Percentiles rank a stretch among this genome's conserved stretches.
Evolutionary conservation across 2,888 invertebrate species (phyloP).

Genomic region (Callinectes sapidus): DNA sequence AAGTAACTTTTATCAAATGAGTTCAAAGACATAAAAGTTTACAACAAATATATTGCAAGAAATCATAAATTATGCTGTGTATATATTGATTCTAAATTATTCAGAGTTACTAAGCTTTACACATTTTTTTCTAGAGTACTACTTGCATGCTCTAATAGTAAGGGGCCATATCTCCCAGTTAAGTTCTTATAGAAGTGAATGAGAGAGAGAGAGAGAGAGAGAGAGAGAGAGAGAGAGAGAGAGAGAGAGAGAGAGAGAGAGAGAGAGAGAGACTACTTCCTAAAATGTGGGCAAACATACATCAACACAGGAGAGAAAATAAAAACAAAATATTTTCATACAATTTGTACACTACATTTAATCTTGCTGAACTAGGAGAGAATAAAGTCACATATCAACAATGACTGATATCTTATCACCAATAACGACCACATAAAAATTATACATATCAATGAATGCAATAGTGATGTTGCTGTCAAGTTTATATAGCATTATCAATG

Average conservation of each 20-base stretch:
- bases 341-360: too few relatives aligned
- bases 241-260: neutral
- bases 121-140: neutral
- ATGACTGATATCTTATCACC: too few relatives aligned
- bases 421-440: too few relatives aligned
- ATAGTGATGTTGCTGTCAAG: too few relatives aligned
- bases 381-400: too few relatives aligned
- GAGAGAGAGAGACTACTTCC: slow-evolving; percentile 17
- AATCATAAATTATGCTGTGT: neutral
- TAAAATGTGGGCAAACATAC: neutral
- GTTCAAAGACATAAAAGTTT: neutral
- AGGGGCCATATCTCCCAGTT: neutral
- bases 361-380: too few relatives aligned
- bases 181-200: neutral
- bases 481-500: too few relatives aligned
- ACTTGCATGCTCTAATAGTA: neutral
- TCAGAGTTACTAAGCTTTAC: neutral
- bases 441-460: too few relatives aligned
- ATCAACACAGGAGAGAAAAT: neutral
- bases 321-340: neutral
- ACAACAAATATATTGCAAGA: neutral
- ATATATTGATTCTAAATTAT: neutral
- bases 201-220: slow-evolving; percentile 20
- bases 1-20: neutral
- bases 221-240: neutral